These are phyloP conservation scores for Dallia pectoralis DNA, from an alignment of 2,797 vertebrate genomes.

Conservation along the genomic window DNA sequence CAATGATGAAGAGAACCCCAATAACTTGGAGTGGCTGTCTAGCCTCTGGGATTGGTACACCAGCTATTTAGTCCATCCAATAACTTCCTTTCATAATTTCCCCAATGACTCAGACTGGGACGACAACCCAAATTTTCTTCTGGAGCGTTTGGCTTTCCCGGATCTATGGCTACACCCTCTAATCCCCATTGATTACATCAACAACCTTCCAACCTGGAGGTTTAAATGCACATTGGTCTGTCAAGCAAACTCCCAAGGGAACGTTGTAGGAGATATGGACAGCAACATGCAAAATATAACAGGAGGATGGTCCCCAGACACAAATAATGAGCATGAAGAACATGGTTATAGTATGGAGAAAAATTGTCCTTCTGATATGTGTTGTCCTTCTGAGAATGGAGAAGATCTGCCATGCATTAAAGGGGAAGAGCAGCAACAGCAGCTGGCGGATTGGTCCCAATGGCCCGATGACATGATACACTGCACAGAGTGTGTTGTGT, in stretches of 20 bases:
- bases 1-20: slow-evolving; percentile 85
- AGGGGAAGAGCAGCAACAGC: slow-evolving; percentile 51
- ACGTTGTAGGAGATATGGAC: slow-evolving; percentile 28
- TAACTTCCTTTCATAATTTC: slow-evolving; percentile 87
- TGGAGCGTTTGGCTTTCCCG: slow-evolving; percentile 91
- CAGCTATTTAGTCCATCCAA: slow-evolving; percentile 92
- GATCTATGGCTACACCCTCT: slow-evolving; percentile 96
- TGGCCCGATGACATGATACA: slow-evolving; percentile 87
- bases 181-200: slow-evolving; percentile 92
- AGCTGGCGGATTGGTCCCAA: slow-evolving; percentile 78
- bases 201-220: slow-evolving; percentile 88
- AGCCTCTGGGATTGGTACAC: slow-evolving; percentile 99
- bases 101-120: slow-evolving; percentile 94
- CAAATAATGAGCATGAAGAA: slow-evolving; percentile 19
- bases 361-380: background rate
- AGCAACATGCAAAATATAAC: slow-evolving; percentile 7
- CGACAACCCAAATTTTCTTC: slow-evolving; percentile 86
- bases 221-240: slow-evolving; percentile 68
- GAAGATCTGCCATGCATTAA: slow-evolving; percentile 53
- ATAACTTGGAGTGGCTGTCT: slow-evolving; percentile 95
- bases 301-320: background rate
- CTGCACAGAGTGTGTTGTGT: slow-evolving; percentile 94
- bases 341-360: slow-evolving; percentile 16
- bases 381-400: slow-evolving; percentile 7
- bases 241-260: slow-evolving; percentile 43